Conservation (phyloP, 2,113 vertebrate species). For the Orycteropus afer region DNA sequence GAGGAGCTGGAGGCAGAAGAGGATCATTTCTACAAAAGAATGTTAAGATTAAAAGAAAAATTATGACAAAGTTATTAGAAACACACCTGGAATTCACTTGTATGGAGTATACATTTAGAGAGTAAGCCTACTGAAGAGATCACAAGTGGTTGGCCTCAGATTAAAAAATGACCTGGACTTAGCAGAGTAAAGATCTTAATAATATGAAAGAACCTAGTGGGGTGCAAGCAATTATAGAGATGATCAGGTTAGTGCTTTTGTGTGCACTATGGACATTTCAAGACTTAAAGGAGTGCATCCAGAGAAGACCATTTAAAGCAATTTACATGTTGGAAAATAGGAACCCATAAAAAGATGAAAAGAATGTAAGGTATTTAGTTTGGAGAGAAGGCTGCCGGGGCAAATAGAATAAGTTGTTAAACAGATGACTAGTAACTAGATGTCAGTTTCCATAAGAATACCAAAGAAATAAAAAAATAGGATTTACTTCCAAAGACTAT, state of each 20-base stretch:
- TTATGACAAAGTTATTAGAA: background rate
- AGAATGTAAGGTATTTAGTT: slow-evolving; percentile 20
- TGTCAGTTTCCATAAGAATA: background rate
- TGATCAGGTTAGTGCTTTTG: background rate
- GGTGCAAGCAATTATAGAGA: background rate
- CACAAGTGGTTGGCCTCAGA: background rate
- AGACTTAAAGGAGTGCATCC: background rate
- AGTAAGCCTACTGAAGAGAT: background rate
- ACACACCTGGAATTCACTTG: background rate
- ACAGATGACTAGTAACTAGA: background rate
- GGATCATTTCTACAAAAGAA: background rate
- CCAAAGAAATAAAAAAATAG: background rate
- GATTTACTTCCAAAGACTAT: background rate
- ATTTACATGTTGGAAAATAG: background rate
- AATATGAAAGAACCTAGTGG: background rate
- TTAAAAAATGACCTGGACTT: background rate
- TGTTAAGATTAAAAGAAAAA: background rate
- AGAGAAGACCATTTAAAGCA: background rate
- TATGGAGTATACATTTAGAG: background rate
- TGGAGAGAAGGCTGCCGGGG: background rate
- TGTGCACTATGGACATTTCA: background rate
- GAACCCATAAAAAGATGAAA: background rate
- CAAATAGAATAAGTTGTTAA: background rate
- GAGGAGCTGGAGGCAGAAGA: background rate
- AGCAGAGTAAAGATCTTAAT: background rate